A percentile compares a stretch with the other conserved stretches of the same genome.
These are phyloP conservation scores for Chalcosyrphus nemorum DNA, from an alignment of 2,888 invertebrate genomes.

Conservation along the genomic window DNA sequence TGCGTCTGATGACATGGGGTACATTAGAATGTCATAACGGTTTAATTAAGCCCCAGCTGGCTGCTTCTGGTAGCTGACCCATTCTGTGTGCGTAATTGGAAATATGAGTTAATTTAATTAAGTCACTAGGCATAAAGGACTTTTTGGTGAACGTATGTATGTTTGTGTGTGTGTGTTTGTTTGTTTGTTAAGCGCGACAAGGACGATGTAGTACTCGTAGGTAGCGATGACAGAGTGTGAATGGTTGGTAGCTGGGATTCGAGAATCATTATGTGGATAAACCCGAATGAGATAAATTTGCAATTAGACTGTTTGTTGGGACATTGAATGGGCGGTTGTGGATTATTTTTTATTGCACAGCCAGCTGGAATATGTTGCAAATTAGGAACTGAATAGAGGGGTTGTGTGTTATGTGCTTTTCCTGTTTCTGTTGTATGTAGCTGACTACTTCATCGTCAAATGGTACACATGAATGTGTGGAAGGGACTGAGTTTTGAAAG, in stretches of 20 bases:
- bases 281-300: slow-evolving; percentile 34
- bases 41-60: slow-evolving; percentile 65
- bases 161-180: slow-evolving; percentile 14
- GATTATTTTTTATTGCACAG: slow-evolving; percentile 52
- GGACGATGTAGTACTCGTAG: no score
- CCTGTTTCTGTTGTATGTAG: neutral
- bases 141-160: neutral
- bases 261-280: slow-evolving; percentile 47
- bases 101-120: slow-evolving; percentile 70
- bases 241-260: slow-evolving; percentile 35
- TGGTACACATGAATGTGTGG: neutral
- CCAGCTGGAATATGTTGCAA: slow-evolving; percentile 42
- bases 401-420: neutral
- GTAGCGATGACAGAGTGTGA: slow-evolving; percentile 23
- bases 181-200: no score
- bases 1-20: slow-evolving; percentile 62
- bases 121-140: slow-evolving; percentile 33
- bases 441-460: no score
- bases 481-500: neutral
- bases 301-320: slow-evolving; percentile 43
- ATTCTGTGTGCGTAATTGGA: slow-evolving; percentile 63
- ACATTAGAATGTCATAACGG: slow-evolving; percentile 65
- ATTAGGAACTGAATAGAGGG: slow-evolving; percentile 6
- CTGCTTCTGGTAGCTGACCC: slow-evolving; percentile 38
- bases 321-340: slow-evolving; percentile 18